Evolutionary conservation across 2,888 invertebrate genomes (phyloP).

Genomic region (Eristalis tenax): DNA sequence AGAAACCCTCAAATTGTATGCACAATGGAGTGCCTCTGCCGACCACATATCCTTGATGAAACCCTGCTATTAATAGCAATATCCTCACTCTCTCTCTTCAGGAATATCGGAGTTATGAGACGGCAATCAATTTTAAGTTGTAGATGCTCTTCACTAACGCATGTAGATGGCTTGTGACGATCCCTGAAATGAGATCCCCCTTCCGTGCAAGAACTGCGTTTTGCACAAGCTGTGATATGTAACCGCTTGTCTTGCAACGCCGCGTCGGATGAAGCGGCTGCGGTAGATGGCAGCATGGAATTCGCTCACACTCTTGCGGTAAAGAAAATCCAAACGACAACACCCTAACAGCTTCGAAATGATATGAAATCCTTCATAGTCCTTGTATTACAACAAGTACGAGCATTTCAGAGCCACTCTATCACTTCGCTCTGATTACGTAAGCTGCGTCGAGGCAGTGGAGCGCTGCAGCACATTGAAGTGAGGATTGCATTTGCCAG

Average conservation of each 20-base stretch:
- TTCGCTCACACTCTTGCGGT: constrained; percentile 18
- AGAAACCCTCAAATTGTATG: not conserved
- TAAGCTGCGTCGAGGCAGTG: not conserved
- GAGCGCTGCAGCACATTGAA: not conserved
- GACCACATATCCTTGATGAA: not conserved
- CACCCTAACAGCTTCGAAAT: constrained; percentile 44
- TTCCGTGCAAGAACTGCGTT: no score
- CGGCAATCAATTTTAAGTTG: constrained; percentile 3
- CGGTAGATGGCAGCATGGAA: not conserved
- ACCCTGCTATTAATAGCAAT: constrained; percentile 19
- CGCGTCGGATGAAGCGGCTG: not conserved
- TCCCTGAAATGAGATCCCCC: constrained; percentile 49
- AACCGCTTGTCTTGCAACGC: not conserved
- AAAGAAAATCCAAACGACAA: constrained; percentile 54
- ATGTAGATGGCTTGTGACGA: constrained; percentile 47
- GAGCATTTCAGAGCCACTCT: constrained; percentile 34
- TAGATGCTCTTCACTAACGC: constrained; percentile 3
- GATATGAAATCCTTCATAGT: constrained; percentile 47
- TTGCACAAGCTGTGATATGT: no score
- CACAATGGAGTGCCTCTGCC: not conserved
- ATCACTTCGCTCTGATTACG: constrained; percentile 39
- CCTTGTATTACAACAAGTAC: constrained; percentile 47
- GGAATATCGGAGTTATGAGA: not conserved
- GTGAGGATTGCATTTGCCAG: constrained; percentile 20
- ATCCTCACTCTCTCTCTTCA: not conserved